Evolutionary conservation across 2,888 invertebrate species (phyloP).

Genomic region (Hermaeophaga mercurialis): DNA sequence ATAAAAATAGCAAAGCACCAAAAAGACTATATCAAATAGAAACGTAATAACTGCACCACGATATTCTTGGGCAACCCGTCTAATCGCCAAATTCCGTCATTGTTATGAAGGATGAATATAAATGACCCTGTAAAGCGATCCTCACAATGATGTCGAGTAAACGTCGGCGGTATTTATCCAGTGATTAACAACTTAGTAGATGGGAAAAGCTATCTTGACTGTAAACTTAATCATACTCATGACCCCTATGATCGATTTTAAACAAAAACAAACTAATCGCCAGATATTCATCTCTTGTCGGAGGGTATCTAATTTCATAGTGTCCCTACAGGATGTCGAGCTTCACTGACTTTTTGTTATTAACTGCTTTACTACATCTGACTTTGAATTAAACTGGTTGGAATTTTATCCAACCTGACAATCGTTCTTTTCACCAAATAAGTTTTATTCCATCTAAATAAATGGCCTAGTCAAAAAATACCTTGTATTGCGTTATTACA

Average conservation of each 20-base stretch:
- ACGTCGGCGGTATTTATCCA: slow-evolving; percentile 40
- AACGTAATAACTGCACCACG: background rate
- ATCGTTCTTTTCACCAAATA: too few species aligned
- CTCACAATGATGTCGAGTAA: slow-evolving; percentile 34
- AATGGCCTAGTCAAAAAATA: too few species aligned
- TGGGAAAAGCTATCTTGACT: slow-evolving; percentile 31
- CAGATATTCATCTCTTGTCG: slow-evolving; percentile 19
- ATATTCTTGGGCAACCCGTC: slow-evolving; percentile 4
- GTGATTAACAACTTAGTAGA: slow-evolving; percentile 43
- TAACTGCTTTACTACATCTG: too few species aligned
- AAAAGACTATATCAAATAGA: too few species aligned
- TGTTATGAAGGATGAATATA: slow-evolving; percentile 36
- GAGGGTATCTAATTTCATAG: slow-evolving; percentile 4
- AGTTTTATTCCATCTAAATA: too few species aligned
- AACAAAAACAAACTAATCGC: slow-evolving; percentile 33
- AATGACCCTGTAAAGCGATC: slow-evolving; percentile 29
- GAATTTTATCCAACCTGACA: too few species aligned
- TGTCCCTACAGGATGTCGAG: too few species aligned
- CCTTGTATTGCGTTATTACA: too few species aligned
- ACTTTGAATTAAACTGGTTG: too few species aligned
- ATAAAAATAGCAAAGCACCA: too few species aligned
- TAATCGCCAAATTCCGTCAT: slow-evolving; percentile 25
- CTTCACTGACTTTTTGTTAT: too few species aligned
- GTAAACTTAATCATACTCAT: slow-evolving; percentile 29
- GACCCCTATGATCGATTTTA: slow-evolving; percentile 30